Conservation (phyloP, 2,113 vertebrate genomes). For the Himantopus leucocephalus region DNA sequence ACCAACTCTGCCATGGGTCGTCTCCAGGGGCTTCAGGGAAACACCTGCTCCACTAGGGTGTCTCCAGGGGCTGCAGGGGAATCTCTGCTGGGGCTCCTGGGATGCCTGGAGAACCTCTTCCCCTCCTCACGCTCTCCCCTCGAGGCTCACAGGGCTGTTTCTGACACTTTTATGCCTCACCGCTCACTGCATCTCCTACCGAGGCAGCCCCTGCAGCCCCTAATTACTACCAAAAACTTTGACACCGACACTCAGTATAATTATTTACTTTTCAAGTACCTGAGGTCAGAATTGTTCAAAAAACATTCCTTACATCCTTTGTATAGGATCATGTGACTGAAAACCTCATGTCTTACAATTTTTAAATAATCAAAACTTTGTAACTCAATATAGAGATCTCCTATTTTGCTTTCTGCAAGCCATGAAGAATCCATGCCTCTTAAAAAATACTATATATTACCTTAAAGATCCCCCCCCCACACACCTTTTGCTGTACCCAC, state of each 20-base stretch:
- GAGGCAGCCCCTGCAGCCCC: fast-evolving
- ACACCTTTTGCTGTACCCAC: background rate
- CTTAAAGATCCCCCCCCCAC: background rate
- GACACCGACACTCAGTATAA: background rate
- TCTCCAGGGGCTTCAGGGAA: background rate
- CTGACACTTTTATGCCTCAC: background rate
- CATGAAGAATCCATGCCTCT: background rate
- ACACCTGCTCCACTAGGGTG: background rate
- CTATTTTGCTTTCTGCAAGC: background rate
- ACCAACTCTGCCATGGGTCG: background rate
- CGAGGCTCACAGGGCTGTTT: fast-evolving
- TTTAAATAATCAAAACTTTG: background rate
- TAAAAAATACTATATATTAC: background rate
- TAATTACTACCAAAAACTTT: background rate
- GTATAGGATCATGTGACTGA: background rate
- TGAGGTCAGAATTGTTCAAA: background rate
- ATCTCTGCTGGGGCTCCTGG: fast-evolving
- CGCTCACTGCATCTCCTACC: background rate
- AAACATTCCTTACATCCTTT: background rate
- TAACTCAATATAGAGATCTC: background rate
- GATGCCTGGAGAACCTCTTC: background rate
- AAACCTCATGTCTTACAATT: background rate
- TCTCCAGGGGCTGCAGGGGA: fast-evolving
- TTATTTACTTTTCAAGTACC: background rate
- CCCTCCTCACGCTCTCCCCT: background rate